Evolutionary conservation across 2,888 invertebrate genomes (phyloP).

Genomic region (Autographa gamma): DNA sequence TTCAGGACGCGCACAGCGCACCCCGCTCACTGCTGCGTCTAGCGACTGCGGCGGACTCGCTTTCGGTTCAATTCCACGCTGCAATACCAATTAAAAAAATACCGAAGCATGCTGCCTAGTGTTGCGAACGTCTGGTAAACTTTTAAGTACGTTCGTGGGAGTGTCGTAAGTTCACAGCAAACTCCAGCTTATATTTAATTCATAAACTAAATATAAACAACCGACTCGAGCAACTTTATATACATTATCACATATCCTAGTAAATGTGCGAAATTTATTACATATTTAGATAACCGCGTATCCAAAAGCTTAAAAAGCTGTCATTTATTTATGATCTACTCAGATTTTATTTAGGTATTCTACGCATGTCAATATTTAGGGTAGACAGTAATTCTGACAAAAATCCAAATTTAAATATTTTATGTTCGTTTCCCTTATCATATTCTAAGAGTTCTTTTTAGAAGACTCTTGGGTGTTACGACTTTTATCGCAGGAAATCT

Average conservation of each 20-base stretch:
- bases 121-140: slow-evolving; percentile 25
- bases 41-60: slow-evolving; percentile 69
- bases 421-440: slow-evolving; percentile 70
- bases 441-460: slow-evolving; percentile 83
- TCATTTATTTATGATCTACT: neutral
- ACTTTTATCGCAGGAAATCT: slow-evolving; percentile 88
- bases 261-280: no score
- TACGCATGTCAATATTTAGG: slow-evolving; percentile 35
- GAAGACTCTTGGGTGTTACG: slow-evolving; percentile 86
- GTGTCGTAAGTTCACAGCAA: neutral
- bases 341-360: slow-evolving; percentile 14
- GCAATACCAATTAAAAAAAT: slow-evolving; percentile 69
- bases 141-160: neutral
- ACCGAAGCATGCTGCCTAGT: slow-evolving; percentile 35
- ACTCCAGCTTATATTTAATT: neutral
- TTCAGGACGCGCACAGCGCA: slow-evolving; percentile 83
- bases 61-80: slow-evolving; percentile 62
- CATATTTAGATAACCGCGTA: no score
- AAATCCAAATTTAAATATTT: slow-evolving; percentile 59
- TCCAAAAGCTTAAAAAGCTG: neutral
- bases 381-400: slow-evolving; percentile 35
- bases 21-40: slow-evolving; percentile 76
- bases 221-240: no score
- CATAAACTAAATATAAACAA: neutral
- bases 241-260: neutral